A percentile compares a stretch with the other conserved stretches of the same genome.
These are phyloP conservation scores for Platyrinchus mystaceus DNA, from an alignment of 2,797 vertebrate genomes.

Conservation along the genomic window DNA sequence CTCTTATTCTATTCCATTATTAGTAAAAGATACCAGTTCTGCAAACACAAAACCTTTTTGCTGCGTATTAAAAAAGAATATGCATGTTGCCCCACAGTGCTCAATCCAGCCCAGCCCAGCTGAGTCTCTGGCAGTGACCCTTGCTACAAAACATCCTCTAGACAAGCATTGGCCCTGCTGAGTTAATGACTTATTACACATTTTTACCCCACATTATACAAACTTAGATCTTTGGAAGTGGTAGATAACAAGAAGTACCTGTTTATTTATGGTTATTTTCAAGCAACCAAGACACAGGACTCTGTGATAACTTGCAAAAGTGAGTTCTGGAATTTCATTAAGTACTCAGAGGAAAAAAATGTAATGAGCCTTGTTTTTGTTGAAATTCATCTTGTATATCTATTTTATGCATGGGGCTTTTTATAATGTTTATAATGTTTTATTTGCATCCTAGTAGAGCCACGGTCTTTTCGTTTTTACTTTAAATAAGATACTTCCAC, in stretches of 20 bases:
- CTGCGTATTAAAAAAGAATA: not conserved
- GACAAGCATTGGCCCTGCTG: no score
- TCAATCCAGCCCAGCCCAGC: not conserved
- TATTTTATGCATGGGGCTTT: not conserved
- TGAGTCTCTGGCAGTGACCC: not conserved
- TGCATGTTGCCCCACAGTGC: not conserved
- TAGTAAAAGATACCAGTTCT: not conserved
- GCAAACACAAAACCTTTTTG: not conserved
- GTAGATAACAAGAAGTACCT: not conserved
- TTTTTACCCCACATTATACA: not conserved
- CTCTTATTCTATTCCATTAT: not conserved
- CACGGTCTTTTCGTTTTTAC: not conserved
- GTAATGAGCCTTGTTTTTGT: not conserved
- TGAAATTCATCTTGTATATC: not conserved
- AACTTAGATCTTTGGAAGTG: not conserved
- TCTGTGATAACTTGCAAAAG: not conserved
- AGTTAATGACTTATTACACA: not conserved
- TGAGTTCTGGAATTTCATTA: not conserved
- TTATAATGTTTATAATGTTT: not conserved
- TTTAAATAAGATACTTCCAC: not conserved
- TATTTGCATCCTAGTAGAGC: not conserved
- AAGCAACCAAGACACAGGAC: not conserved
- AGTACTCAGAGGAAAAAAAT: not conserved
- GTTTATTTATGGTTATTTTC: not conserved
- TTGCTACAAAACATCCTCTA: not conserved